Evolutionary conservation across 1,140 invertebrate species (phyloP).

Genomic region (Drosophila dunni): DNA sequence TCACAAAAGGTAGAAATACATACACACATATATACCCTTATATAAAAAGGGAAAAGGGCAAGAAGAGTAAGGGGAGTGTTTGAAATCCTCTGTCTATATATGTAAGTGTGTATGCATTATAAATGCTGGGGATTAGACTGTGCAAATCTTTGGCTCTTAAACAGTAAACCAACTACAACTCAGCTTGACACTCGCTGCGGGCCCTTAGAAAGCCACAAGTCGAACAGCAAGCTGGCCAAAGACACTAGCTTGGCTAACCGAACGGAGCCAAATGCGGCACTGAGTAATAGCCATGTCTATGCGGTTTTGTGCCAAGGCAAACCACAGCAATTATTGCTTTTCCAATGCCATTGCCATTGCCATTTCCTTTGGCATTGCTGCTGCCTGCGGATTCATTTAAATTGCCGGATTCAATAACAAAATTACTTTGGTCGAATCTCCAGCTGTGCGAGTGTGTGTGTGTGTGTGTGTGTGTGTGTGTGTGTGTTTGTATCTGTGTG

Average conservation of each 20-base stretch:
- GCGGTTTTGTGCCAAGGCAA: slow-evolving; percentile 35
- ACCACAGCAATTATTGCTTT: slow-evolving; percentile 74
- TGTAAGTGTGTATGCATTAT: slow-evolving; percentile 56
- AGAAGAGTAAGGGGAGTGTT: neutral
- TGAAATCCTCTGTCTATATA: neutral
- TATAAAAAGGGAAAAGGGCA: neutral
- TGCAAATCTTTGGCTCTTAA: slow-evolving; percentile 36
- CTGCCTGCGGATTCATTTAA: slow-evolving; percentile 65
- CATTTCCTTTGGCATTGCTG: slow-evolving; percentile 30
- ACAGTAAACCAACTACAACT: slow-evolving; percentile 7
- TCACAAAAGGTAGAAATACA: slow-evolving; percentile 33
- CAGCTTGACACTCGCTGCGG: slow-evolving; percentile 36
- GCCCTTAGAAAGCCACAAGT: slow-evolving; percentile 41
- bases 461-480: slow-evolving; percentile 9
- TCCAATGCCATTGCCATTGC: slow-evolving; percentile 57
- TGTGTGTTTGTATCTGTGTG: slow-evolving; percentile 6
- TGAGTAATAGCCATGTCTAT: slow-evolving; percentile 60
- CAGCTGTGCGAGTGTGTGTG: too few species aligned
- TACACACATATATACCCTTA: neutral
- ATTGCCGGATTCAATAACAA: slow-evolving; percentile 73
- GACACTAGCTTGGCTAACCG: slow-evolving; percentile 20
- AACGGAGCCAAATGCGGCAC: slow-evolving; percentile 50
- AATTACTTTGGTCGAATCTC: slow-evolving; percentile 40
- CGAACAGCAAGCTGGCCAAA: slow-evolving; percentile 12
- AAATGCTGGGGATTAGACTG: slow-evolving; percentile 69